Conservation (phyloP, 2,888 invertebrate species). For the Orthosia incerta region DNA sequence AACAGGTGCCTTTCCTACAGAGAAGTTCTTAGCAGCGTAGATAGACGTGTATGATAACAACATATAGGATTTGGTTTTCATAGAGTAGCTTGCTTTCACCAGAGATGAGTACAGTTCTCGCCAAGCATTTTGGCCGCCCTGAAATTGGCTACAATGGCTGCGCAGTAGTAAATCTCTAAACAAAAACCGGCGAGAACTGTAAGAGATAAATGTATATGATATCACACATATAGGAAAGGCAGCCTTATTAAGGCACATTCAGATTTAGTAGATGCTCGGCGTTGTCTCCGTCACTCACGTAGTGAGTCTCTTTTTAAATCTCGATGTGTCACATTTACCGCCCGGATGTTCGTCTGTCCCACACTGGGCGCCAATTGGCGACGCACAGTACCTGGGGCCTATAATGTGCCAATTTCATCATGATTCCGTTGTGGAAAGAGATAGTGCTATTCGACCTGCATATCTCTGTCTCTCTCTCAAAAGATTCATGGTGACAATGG, state of each 20-base stretch:
- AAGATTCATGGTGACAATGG: too few species aligned
- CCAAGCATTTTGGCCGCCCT: too few species aligned
- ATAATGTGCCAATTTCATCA: too few species aligned
- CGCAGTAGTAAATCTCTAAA: too few species aligned
- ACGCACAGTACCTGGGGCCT: background rate
- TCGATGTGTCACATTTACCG: slow-evolving; percentile 5
- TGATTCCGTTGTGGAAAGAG: too few species aligned
- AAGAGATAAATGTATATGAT: slow-evolving; percentile 6
- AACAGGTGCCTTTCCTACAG: background rate
- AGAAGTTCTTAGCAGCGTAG: background rate
- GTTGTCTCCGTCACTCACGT: background rate
- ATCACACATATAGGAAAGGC: slow-evolving; percentile 14
- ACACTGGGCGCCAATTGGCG: slow-evolving; percentile 44
- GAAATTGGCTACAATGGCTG: too few species aligned
- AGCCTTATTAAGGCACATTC: background rate
- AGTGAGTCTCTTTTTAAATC: background rate
- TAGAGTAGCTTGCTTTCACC: background rate
- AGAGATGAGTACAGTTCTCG: background rate
- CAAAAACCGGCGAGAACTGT: too few species aligned
- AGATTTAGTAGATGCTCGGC: slow-evolving; percentile 8
- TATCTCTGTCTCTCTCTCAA: too few species aligned
- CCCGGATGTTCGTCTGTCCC: slow-evolving; percentile 8
- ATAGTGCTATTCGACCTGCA: too few species aligned
- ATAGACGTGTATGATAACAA: slow-evolving; percentile 4
- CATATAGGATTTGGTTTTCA: background rate